Evolutionary conservation across 2,113 vertebrate species (phyloP).

Genomic region (Pycnonotus jocosus): DNA sequence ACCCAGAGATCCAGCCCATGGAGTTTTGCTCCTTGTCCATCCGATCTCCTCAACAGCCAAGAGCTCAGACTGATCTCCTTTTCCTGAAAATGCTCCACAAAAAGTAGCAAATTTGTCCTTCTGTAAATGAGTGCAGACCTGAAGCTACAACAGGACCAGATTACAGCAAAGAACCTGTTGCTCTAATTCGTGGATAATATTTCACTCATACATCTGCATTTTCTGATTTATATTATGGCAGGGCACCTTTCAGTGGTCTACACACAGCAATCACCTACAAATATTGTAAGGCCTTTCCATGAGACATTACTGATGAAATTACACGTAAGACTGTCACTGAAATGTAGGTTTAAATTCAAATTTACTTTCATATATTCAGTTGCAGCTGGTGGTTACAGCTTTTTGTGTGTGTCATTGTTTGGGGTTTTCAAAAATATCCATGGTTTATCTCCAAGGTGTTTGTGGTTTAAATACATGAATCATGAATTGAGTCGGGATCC

Average conservation of each 20-base stretch:
- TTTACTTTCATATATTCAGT: not conserved
- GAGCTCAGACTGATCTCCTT: not conserved
- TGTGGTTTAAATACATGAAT: slow-evolving; percentile 3
- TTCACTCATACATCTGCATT: not conserved
- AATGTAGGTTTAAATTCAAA: not conserved
- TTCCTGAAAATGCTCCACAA: not conserved
- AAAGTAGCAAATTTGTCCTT: not conserved
- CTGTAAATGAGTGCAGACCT: not conserved
- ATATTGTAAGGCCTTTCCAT: not conserved
- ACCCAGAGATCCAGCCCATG: fast-evolving
- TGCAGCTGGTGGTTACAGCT: not conserved
- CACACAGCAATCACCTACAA: not conserved
- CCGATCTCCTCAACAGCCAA: not conserved
- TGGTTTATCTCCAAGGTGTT: not conserved
- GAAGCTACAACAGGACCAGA: not conserved
- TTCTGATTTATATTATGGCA: not conserved
- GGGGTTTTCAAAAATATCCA: not conserved
- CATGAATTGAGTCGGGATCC: not conserved
- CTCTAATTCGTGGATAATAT: not conserved
- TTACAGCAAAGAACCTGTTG: not conserved
- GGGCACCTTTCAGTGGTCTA: not conserved
- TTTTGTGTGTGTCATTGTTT: not conserved
- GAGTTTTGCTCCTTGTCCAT: not conserved
- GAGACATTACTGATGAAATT: not conserved
- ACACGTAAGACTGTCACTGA: not conserved